Evolutionary conservation across 2,888 invertebrate genomes (phyloP).

Genomic region (Stenoptilia bipunctidactyla): DNA sequence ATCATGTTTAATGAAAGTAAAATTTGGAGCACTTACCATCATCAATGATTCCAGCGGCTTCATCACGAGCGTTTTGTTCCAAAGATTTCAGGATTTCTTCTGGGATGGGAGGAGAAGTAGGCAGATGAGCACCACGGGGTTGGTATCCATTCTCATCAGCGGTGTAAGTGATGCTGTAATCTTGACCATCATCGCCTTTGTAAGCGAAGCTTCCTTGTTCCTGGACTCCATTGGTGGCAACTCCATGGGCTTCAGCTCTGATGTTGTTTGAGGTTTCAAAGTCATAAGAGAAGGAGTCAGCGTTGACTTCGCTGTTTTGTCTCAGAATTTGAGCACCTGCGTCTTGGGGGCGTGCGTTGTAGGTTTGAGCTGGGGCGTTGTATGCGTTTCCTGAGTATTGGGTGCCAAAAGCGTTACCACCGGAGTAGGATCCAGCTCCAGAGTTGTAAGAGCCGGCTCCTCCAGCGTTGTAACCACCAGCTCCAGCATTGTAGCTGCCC

Average conservation of each 20-base stretch:
- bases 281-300: conserved; percentile 57
- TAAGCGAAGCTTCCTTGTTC: conserved; percentile 61
- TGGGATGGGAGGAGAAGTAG: conserved; percentile 62
- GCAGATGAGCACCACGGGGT: conserved; percentile 58
- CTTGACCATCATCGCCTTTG: conserved; percentile 64
- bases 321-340: conserved; percentile 52
- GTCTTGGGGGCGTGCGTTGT: conserved; percentile 33
- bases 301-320: conserved; percentile 53
- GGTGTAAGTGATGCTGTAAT: conserved; percentile 61
- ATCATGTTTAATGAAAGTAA: not conserved
- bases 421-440: conserved; percentile 16
- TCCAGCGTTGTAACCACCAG: conserved; percentile 14
- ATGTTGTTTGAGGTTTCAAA: conserved; percentile 64
- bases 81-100: conserved; percentile 58
- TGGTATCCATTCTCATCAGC: conserved; percentile 63
- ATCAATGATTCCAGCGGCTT: conserved; percentile 59
- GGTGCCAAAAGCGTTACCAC: conserved; percentile 16
- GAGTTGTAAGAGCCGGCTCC: conserved; percentile 12
- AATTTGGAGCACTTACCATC: conserved; percentile 49
- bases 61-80: conserved; percentile 64
- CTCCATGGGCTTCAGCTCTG: conserved; percentile 56
- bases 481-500: conserved; percentile 15
- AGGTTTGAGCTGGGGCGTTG: conserved; percentile 26
- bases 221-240: conserved; percentile 59
- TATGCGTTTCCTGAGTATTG: conserved; percentile 27